Evolutionary conservation across 2,888 invertebrate genomes (phyloP).

Genomic region (Eupithecia subumbrata): DNA sequence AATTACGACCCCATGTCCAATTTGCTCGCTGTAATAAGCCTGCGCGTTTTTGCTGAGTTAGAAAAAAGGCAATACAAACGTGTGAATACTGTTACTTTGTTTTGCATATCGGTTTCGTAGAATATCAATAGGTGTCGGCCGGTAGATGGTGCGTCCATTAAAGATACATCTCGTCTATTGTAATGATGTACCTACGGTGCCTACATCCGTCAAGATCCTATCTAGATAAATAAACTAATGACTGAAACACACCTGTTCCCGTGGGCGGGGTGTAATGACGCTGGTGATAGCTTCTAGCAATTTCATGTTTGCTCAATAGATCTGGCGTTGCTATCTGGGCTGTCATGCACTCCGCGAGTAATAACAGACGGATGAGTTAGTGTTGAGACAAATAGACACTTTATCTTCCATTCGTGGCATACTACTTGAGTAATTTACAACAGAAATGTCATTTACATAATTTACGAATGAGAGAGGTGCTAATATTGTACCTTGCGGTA

Average conservation of each 20-base stretch:
- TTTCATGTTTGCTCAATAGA: constrained; percentile 63
- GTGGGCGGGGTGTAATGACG: constrained; percentile 66
- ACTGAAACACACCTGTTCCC: constrained; percentile 73
- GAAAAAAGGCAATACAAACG: constrained; percentile 70
- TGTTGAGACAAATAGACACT: constrained; percentile 12
- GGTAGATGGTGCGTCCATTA: constrained; percentile 70
- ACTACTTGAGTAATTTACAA: background rate
- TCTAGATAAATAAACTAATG: constrained; percentile 77
- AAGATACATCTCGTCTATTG: constrained; percentile 73
- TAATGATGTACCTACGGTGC: constrained; percentile 72
- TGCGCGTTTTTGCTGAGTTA: constrained; percentile 64
- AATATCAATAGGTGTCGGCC: constrained; percentile 65
- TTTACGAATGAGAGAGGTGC: background rate
- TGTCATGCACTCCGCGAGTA: constrained; percentile 26
- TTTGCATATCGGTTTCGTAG: constrained; percentile 75
- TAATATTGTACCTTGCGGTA: background rate
- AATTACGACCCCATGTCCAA: constrained; percentile 74
- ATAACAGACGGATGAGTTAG: constrained; percentile 28
- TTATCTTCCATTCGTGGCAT: background rate
- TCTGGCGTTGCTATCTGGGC: constrained; percentile 45
- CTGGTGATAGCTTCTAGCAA: constrained; percentile 66
- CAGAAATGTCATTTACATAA: background rate
- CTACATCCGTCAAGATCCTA: constrained; percentile 79
- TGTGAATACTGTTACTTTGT: constrained; percentile 79
- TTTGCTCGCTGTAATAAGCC: constrained; percentile 74